Percentiles rank a stretch among this genome's conserved stretches.
These are phyloP conservation scores for Barypeithes pellucidus DNA, from an alignment of 2,888 invertebrate genomes.

Conservation along the genomic window DNA sequence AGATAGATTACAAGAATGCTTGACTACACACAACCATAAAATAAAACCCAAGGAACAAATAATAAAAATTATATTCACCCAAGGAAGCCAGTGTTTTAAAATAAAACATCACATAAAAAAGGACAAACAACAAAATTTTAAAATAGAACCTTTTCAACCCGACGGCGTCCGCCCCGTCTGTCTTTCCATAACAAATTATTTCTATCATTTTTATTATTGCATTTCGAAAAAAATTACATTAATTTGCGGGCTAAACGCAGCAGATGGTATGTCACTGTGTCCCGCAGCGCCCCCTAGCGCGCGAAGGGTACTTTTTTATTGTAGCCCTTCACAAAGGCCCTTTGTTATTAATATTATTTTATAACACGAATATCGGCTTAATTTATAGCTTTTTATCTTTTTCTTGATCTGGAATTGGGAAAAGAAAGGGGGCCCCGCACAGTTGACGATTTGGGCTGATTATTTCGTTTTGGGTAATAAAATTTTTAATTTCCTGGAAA, in stretches of 20 bases:
- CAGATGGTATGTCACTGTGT: slow-evolving; percentile 69
- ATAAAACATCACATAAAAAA: slow-evolving; percentile 24
- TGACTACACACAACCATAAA: neutral
- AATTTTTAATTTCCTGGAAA: slow-evolving; percentile 4
- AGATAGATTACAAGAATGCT: no score
- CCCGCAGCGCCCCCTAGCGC: slow-evolving; percentile 62
- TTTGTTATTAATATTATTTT: slow-evolving; percentile 67
- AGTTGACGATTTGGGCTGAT: slow-evolving; percentile 18
- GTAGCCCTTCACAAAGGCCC: slow-evolving; percentile 62
- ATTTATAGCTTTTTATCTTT: slow-evolving; percentile 55
- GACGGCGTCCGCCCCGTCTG: slow-evolving; percentile 36
- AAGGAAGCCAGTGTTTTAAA: slow-evolving; percentile 27
- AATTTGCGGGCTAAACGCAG: slow-evolving; percentile 65
- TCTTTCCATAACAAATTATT: slow-evolving; percentile 52
- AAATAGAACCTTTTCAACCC: slow-evolving; percentile 38
- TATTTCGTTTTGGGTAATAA: slow-evolving; percentile 8
- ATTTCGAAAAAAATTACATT: slow-evolving; percentile 54
- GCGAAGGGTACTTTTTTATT: slow-evolving; percentile 66
- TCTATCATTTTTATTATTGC: slow-evolving; percentile 49
- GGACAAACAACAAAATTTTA: slow-evolving; percentile 24
- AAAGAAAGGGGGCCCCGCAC: slow-evolving; percentile 8
- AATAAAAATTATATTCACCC: slow-evolving; percentile 32
- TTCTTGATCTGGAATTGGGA: slow-evolving; percentile 36
- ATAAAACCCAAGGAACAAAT: neutral
- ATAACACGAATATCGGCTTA: slow-evolving; percentile 58